Conservation (phyloP, 2,888 invertebrate species). For the Phania funesta region DNA sequence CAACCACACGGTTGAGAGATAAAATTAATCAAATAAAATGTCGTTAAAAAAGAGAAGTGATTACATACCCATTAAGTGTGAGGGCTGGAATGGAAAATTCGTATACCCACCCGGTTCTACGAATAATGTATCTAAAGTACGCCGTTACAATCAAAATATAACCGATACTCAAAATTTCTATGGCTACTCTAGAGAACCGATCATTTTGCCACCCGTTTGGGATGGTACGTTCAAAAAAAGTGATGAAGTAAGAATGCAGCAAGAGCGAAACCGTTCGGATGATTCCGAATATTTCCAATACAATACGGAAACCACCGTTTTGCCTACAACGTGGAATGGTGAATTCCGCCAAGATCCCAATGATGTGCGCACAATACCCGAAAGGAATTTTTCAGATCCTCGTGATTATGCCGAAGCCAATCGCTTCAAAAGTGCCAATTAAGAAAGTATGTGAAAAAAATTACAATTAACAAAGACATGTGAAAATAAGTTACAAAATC, state of each 20-base stretch:
- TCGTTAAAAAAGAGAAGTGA: slow-evolving; percentile 76
- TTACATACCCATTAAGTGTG: slow-evolving; percentile 80
- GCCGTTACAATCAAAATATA: slow-evolving; percentile 77
- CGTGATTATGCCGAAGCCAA: slow-evolving; percentile 78
- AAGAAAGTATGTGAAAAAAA: not conserved
- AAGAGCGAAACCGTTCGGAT: slow-evolving; percentile 78
- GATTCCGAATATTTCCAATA: slow-evolving; percentile 77
- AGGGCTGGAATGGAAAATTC: slow-evolving; percentile 80
- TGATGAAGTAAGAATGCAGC: slow-evolving; percentile 74
- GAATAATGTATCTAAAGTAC: slow-evolving; percentile 77
- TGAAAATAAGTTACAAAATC: not conserved
- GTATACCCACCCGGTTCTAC: slow-evolving; percentile 74
- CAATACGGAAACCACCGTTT: slow-evolving; percentile 74
- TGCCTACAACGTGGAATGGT: slow-evolving; percentile 78
- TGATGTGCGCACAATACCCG: slow-evolving; percentile 78
- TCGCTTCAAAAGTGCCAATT: slow-evolving; percentile 74
- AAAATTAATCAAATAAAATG: slow-evolving; percentile 71
- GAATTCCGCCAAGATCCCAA: slow-evolving; percentile 77
- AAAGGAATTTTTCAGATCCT: slow-evolving; percentile 78
- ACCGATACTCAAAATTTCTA: slow-evolving; percentile 79
- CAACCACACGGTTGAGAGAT: slow-evolving; percentile 46
- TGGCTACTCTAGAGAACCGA: slow-evolving; percentile 76
- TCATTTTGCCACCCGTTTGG: slow-evolving; percentile 77
- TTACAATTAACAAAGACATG: too few relatives aligned
- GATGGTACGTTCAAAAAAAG: slow-evolving; percentile 78